Evolutionary conservation across 2,113 vertebrate genomes (phyloP).

Genomic region (Corythornis madagascariensis): DNA sequence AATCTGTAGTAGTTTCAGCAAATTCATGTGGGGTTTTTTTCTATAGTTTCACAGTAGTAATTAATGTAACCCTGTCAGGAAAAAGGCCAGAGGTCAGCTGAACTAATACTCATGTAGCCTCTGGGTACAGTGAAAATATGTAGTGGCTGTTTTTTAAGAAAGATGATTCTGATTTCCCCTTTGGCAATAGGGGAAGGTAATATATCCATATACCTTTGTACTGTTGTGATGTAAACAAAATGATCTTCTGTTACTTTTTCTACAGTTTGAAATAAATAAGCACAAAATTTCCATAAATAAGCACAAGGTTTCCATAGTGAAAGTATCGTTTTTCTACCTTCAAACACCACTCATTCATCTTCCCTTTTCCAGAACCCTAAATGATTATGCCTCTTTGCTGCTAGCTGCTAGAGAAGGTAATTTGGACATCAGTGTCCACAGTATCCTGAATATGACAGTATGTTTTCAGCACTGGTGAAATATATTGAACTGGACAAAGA

Average conservation of each 20-base stretch:
- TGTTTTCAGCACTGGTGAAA: neutral
- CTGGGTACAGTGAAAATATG: neutral
- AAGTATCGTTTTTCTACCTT: neutral
- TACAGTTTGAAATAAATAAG: neutral
- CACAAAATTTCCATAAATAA: neutral
- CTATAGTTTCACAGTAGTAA: neutral
- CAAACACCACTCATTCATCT: neutral
- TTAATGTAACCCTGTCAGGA: neutral
- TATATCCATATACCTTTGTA: neutral
- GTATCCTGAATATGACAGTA: neutral
- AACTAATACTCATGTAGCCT: neutral
- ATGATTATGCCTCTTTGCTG: neutral
- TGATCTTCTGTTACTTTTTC: neutral
- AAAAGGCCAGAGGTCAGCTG: neutral
- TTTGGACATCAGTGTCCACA: neutral
- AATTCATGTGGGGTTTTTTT: neutral
- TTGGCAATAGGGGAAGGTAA: neutral
- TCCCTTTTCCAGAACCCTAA: neutral
- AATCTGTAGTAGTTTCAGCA: neutral
- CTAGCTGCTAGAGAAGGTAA: neutral
- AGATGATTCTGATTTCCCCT: neutral
- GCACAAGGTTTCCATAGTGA: neutral
- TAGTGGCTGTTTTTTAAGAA: neutral
- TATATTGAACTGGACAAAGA: neutral
- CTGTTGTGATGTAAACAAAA: neutral